Percentiles rank a stretch among this genome's conserved stretches.
These are phyloP conservation scores for Amiota minor DNA, from an alignment of 2,888 invertebrate species.

Conservation along the genomic window DNA sequence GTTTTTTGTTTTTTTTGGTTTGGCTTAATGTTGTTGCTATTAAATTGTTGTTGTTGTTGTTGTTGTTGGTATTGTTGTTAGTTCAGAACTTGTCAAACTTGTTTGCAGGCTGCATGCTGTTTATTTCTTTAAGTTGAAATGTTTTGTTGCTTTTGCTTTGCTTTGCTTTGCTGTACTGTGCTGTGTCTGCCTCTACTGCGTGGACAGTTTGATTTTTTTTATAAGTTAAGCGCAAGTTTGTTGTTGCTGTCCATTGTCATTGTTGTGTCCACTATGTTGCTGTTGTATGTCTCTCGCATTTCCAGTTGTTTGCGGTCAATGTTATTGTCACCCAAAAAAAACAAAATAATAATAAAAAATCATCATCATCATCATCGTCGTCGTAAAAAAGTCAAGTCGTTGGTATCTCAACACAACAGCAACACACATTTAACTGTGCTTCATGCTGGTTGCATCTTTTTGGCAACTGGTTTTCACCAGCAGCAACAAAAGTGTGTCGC, in stretches of 20 bases:
- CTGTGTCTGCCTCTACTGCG: background rate
- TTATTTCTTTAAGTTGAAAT: background rate
- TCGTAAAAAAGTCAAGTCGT: slow-evolving; percentile 45
- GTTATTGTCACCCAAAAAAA: slow-evolving; percentile 62
- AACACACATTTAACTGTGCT: slow-evolving; percentile 48
- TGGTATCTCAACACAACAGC: slow-evolving; percentile 40
- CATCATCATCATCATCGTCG: background rate
- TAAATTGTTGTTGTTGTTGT: slow-evolving; percentile 54
- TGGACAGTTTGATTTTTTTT: background rate
- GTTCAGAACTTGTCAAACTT: slow-evolving; percentile 62
- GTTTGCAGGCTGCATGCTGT: slow-evolving; percentile 54
- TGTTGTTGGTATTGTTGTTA: slow-evolving; percentile 55
- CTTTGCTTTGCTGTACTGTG: too few relatives aligned
- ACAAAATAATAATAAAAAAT: slow-evolving; percentile 36
- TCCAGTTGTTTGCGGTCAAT: slow-evolving; percentile 51
- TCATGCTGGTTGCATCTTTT: slow-evolving; percentile 4
- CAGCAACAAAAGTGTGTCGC: slow-evolving; percentile 42
- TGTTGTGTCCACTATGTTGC: background rate
- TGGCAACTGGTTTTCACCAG: slow-evolving; percentile 24
- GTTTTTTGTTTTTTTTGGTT: slow-evolving; percentile 48
- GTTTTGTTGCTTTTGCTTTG: background rate
- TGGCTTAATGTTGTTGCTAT: slow-evolving; percentile 52
- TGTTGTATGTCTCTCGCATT: slow-evolving; percentile 16
- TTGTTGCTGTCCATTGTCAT: slow-evolving; percentile 16
- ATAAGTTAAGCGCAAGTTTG: background rate